Evolutionary conservation across 1,140 invertebrate species (phyloP).

Genomic region (Sitobion miscanthi): DNA sequence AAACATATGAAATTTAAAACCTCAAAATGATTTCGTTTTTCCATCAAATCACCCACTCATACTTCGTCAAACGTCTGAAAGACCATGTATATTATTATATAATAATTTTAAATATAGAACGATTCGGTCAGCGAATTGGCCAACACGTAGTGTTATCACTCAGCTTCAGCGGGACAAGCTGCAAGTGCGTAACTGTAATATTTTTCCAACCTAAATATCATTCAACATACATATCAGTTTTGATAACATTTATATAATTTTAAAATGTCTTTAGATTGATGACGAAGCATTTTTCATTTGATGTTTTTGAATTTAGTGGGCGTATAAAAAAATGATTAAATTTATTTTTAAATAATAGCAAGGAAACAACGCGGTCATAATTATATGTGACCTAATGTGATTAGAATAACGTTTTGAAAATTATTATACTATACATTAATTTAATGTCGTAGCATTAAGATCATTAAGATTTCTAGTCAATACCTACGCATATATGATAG

Average conservation of each 20-base stretch:
- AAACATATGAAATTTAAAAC: background rate
- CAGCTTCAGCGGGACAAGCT: background rate
- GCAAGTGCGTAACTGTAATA: background rate
- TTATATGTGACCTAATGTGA: background rate
- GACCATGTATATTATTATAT: background rate
- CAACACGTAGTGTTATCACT: background rate
- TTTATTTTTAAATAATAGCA: constrained; percentile 23
- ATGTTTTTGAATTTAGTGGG: background rate
- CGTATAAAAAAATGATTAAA: background rate
- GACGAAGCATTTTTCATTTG: background rate
- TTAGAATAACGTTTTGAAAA: background rate
- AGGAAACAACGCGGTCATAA: background rate
- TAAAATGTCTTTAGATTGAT: background rate
- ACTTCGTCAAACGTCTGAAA: background rate
- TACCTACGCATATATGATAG: background rate
- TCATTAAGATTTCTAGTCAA: background rate
- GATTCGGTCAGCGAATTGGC: background rate
- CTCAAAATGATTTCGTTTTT: background rate
- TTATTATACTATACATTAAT: background rate
- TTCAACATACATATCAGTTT: background rate
- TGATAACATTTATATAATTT: background rate
- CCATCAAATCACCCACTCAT: background rate
- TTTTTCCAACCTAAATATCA: background rate
- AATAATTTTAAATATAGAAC: constrained; percentile 39
- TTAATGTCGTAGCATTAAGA: background rate